Evolutionary conservation across 2,888 invertebrate species (phyloP).

Genomic region (Acrobeloides nanus): DNA sequence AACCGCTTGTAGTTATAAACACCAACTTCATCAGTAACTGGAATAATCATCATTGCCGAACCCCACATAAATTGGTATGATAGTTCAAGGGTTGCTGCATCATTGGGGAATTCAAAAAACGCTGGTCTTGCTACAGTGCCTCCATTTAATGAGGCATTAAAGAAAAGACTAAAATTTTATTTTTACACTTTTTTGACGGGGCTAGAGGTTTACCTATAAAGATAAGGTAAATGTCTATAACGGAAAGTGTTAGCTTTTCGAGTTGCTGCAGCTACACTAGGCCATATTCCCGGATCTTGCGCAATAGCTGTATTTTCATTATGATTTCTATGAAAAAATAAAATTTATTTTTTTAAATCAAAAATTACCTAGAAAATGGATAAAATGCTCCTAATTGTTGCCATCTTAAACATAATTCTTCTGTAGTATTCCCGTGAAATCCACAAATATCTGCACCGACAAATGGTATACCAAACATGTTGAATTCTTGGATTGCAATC

Average conservation of each 20-base stretch:
- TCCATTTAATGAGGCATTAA: conserved; percentile 21
- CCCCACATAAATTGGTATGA: conserved; percentile 50
- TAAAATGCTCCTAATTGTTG: conserved; percentile 50
- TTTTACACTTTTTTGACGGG: conserved; percentile 24
- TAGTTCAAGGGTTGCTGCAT: conserved; percentile 30
- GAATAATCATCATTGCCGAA: conserved; percentile 38
- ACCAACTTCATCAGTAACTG: conserved; percentile 27
- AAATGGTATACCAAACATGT: conserved; percentile 52
- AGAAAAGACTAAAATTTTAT: conserved; percentile 27
- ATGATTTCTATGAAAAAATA: conserved; percentile 56
- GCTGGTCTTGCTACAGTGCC: conserved; percentile 27
- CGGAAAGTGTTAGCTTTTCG: conserved; percentile 44
- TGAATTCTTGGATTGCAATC: conserved; percentile 48
- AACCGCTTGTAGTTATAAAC: no score
- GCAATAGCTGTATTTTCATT: conserved; percentile 32
- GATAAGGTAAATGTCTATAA: conserved; percentile 46
- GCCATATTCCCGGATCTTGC: conserved; percentile 51
- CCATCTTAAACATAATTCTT: conserved; percentile 65
- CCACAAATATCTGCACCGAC: conserved; percentile 58
- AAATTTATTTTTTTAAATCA: not conserved
- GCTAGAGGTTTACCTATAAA: no score
- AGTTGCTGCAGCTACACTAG: conserved; percentile 42
- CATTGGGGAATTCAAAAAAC: conserved; percentile 32
- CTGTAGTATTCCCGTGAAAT: conserved; percentile 55
- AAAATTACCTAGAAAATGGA: conserved; percentile 37